Evolutionary conservation across 2,113 vertebrate species (phyloP).

Genomic region (Caloenas nicobarica): DNA sequence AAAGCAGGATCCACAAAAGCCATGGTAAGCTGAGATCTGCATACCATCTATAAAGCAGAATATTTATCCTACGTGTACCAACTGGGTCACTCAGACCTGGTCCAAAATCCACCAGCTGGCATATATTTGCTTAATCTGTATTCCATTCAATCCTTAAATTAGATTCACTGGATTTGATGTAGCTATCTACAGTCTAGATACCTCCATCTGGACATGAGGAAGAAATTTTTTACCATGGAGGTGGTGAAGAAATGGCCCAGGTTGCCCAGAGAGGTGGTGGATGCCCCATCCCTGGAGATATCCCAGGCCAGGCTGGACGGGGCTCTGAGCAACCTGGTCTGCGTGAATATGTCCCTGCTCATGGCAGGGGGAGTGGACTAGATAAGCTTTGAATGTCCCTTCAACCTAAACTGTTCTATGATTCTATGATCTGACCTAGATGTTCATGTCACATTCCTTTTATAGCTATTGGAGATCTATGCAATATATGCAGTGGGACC

Average conservation of each 20-base stretch:
- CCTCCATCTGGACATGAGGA: neutral
- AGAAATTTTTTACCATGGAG: too few species aligned
- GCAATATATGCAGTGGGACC: neutral
- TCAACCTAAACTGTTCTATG: too few species aligned
- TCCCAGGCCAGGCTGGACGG: too few species aligned
- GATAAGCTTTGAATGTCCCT: too few species aligned
- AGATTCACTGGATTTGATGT: neutral
- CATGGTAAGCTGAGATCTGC: neutral
- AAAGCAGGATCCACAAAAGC: neutral
- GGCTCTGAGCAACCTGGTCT: too few species aligned
- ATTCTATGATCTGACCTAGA: neutral
- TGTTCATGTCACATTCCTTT: neutral
- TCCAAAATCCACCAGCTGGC: neutral
- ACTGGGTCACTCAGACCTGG: neutral
- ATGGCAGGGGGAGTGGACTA: too few species aligned
- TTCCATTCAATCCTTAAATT: neutral
- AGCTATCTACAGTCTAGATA: neutral
- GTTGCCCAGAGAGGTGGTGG: too few species aligned
- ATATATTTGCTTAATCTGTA: rapidly evolving
- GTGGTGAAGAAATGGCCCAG: too few species aligned
- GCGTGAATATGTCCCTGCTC: too few species aligned
- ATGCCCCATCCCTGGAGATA: too few species aligned
- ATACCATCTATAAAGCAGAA: neutral
- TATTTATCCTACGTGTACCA: neutral
- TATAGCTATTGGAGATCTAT: neutral